Percentiles rank a stretch among this genome's conserved stretches.
These are phyloP conservation scores for Harpagifer antarcticus DNA, from an alignment of 2,797 vertebrate species.

Conservation along the genomic window DNA sequence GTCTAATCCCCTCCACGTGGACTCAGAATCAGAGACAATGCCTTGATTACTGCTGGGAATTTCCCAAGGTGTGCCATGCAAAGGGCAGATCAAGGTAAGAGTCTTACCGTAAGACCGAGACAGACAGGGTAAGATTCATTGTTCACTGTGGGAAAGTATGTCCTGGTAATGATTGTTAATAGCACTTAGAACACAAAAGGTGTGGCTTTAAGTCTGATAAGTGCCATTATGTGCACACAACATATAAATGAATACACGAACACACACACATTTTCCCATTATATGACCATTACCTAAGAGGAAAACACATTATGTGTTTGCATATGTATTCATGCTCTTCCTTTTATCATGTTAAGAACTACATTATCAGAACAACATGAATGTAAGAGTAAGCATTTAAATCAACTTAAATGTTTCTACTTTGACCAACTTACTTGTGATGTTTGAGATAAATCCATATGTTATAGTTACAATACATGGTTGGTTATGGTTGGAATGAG, in stretches of 20 bases:
- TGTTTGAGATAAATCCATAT: not conserved
- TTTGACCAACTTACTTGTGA: not conserved
- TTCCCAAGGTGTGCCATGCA: conserved; percentile 37
- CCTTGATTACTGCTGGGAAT: conserved; percentile 22
- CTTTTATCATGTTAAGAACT: not conserved
- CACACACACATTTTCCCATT: not conserved
- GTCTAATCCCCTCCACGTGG: conserved; percentile 16
- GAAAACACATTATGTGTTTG: conserved; percentile 7
- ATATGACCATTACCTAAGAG: not conserved
- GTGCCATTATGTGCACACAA: not conserved
- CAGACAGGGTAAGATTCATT: not conserved
- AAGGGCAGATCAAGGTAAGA: not conserved
- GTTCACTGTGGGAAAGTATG: not conserved
- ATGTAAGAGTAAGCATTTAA: not conserved
- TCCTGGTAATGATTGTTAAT: not conserved
- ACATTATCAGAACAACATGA: not conserved
- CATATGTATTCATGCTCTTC: not conserved
- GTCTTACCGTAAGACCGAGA: not conserved
- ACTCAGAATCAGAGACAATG: not conserved
- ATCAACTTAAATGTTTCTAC: not conserved
- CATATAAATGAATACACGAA: not conserved
- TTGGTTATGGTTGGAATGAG: not conserved
- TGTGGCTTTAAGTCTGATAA: not conserved
- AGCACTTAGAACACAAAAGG: not conserved
- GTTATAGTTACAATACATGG: not conserved